Conservation (phyloP, 92 coral and sea anemone species). For the Epizoanthus fatuus region DNA sequence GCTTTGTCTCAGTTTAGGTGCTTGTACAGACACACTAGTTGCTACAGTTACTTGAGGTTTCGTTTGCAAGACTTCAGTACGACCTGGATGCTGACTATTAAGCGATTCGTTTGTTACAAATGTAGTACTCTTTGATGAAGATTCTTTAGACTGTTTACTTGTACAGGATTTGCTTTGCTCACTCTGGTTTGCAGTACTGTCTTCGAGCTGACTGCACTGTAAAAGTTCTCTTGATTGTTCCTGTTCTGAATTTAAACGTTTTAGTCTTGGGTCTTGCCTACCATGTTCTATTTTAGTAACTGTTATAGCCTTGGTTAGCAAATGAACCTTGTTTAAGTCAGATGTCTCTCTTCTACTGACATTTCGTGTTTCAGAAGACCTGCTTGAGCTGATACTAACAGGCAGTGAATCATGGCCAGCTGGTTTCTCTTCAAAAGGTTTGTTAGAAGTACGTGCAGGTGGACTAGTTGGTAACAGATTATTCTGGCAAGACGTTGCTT, state of each 20-base stretch:
- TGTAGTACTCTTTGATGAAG: not conserved
- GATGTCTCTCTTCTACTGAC: not conserved
- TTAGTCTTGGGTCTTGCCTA: slow-evolving; percentile 18
- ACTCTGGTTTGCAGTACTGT: not conserved
- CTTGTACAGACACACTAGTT: not conserved
- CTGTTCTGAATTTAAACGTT: not conserved
- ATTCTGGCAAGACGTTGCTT: not conserved
- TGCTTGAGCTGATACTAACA: not conserved
- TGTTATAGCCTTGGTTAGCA: not conserved
- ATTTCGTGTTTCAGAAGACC: not conserved
- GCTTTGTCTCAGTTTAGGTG: not conserved
- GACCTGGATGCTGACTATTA: not conserved
- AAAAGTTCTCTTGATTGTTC: not conserved
- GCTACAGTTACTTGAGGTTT: not conserved
- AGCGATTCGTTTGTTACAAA: not conserved
- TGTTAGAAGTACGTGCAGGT: not conserved
- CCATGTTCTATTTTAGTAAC: slow-evolving; percentile 21
- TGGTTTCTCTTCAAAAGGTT: not conserved
- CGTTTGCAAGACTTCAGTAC: not conserved
- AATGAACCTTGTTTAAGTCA: not conserved
- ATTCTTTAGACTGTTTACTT: not conserved
- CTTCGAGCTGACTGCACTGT: too few species aligned
- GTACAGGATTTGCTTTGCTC: not conserved
- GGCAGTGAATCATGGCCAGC: not conserved
- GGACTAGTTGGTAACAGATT: not conserved